Base-by-base conservation (phyloP, 2,888 invertebrate genomes). In the Xanthia icteritia region DNA sequence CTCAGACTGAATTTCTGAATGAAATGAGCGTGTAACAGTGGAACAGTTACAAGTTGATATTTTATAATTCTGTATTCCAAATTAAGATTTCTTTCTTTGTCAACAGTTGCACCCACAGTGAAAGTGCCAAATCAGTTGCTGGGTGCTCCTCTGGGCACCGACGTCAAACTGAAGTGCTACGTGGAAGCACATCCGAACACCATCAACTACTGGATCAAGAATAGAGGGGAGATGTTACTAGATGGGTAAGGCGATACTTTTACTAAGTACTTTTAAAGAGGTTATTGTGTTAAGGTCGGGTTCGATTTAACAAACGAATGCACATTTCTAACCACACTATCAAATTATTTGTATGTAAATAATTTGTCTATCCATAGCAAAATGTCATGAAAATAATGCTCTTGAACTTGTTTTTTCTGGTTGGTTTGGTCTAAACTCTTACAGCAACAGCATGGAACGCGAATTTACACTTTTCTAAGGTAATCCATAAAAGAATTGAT, bases 61-160 rank as follows among this genome's bases (percentile, higher is more conserved):
- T 56, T 56, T 56, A 58, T 58, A 31, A 23, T 51, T 0, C 0
- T 42, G 0, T 20, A 36, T 17, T 15, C 39, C 1, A 17, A 36
- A 51, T 54, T n/a, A 20, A 56, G 0, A 36, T 36, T 11, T 3
- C 0, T 51, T 48, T 63, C 70, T 86, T 90, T 82, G 82, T 79
- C 76, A 66, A 84, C 97, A 99, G 99, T 99, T 97, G 98, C 98
- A 73, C 99, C 99, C 51, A 98, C 98, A 91, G 98, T 99, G 84
- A 98, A 98, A 96, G 98, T 98, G 89, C 98, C 98, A 89, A 99
- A 98, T 94, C 99, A 99, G 95, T 97, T 99, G 89, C 97, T 99
- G 69, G 99, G 99, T 31, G 98, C 99, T 2, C 99, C 99, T 2
- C 95, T 98, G 64, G 98, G 98, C 73, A 98, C 98, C 0, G 98